Evolutionary conservation across 2,888 invertebrate genomes (phyloP).

Genomic region (Andrena praecox): DNA sequence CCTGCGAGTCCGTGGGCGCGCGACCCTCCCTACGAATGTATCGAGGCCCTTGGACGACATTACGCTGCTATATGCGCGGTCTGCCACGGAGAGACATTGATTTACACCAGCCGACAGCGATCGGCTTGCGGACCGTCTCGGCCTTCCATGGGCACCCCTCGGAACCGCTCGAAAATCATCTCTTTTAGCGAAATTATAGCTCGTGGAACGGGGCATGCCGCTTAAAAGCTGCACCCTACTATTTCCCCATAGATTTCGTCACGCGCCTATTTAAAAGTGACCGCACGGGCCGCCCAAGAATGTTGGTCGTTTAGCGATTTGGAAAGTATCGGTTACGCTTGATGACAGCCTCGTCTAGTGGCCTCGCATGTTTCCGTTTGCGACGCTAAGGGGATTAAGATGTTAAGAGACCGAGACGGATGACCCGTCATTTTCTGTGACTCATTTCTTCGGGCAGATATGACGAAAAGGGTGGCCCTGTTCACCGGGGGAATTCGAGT

Average conservation of each 20-base stretch:
- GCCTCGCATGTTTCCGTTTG: conserved; percentile 1
- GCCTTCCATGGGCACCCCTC: conserved; percentile 44
- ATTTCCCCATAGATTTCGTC: conserved; percentile 48
- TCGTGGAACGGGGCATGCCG: not conserved
- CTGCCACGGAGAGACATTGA: conserved; percentile 77
- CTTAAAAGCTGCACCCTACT: conserved; percentile 14
- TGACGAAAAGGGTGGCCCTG: not conserved
- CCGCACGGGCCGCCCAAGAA: not conserved
- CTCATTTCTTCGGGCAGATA: not conserved
- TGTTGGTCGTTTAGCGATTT: not conserved
- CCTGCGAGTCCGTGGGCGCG: conserved; percentile 65
- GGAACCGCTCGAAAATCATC: conserved; percentile 44
- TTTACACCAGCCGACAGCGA: conserved; percentile 73
- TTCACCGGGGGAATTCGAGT: conserved; percentile 45
- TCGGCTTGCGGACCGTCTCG: conserved; percentile 52
- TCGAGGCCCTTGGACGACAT: conserved; percentile 73
- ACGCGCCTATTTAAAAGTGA: conserved; percentile 30
- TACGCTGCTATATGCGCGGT: conserved; percentile 73
- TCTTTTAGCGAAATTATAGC: conserved; percentile 53
- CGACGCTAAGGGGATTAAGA: conserved; percentile 2
- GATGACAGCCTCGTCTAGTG: conserved; percentile 22
- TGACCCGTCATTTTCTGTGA: conserved; percentile 5
- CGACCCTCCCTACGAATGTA: conserved; percentile 72
- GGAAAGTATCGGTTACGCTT: conserved; percentile 31
- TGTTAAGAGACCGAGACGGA: conserved; percentile 6